Evolutionary conservation across 1,140 invertebrate genomes (phyloP).

Genomic region (Planococcus citri): DNA sequence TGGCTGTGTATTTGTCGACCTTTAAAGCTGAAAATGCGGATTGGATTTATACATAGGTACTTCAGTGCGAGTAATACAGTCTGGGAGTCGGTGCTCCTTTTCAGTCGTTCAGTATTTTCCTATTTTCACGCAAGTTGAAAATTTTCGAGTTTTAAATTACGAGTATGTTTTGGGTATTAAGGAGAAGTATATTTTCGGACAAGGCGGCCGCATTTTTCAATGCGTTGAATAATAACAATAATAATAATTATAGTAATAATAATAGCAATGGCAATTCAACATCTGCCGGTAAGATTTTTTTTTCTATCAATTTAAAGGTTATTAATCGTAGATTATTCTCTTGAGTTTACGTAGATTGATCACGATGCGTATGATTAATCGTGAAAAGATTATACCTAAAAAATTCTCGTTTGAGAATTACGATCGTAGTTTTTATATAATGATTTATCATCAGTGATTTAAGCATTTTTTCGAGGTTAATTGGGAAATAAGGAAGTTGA

Average conservation of each 20-base stretch:
- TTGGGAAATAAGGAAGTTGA: too few species aligned
- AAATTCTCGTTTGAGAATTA: too few species aligned
- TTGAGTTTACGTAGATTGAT: too few species aligned
- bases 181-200: slow-evolving; percentile 25
- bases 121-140: neutral
- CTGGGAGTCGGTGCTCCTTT: neutral
- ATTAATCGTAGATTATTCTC: too few species aligned
- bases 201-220: slow-evolving; percentile 28
- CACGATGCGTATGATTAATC: too few species aligned
- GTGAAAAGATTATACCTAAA: too few species aligned
- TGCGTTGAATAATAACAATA: slow-evolving; percentile 27
- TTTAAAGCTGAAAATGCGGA: neutral
- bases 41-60: too few species aligned
- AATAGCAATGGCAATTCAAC: slow-evolving; percentile 12
- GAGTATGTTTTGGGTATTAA: slow-evolving; percentile 28
- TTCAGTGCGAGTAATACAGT: neutral
- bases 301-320: too few species aligned
- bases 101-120: neutral
- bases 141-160: slow-evolving; percentile 11
- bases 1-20: neutral
- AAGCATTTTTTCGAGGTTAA: too few species aligned
- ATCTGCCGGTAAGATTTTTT: neutral
- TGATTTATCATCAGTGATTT: too few species aligned
- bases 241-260: slow-evolving; percentile 1
- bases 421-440: too few species aligned